Conservation (phyloP, 2,113 vertebrate species). For the Cyanoramphus novaezelandiae region DNA sequence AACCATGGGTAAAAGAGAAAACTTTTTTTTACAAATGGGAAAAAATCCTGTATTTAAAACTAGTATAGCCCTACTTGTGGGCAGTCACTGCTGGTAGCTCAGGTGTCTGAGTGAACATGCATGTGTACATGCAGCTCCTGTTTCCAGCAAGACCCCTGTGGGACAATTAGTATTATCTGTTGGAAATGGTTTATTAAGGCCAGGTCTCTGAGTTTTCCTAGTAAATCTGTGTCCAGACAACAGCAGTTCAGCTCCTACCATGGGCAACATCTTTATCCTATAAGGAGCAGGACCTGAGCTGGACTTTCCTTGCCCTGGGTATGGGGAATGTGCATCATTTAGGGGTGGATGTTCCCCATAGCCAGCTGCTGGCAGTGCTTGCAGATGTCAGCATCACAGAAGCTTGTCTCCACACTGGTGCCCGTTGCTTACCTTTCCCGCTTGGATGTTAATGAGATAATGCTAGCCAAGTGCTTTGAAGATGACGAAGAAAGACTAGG, state of each 20-base stretch:
- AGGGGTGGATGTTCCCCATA: neutral
- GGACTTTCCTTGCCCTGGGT: neutral
- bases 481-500: conserved; percentile 13
- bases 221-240: neutral
- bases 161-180: neutral
- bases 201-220: neutral
- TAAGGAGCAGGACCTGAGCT: neutral
- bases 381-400: too few species aligned
- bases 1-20: neutral
- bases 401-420: neutral
- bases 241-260: fast-evolving
- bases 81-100: neutral
- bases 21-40: neutral
- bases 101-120: fast-evolving
- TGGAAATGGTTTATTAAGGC: neutral
- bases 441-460: neutral
- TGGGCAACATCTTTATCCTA: neutral
- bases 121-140: fast-evolving
- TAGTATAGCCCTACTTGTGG: neutral
- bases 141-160: neutral
- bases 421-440: neutral
- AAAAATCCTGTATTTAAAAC: neutral
- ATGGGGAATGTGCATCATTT: neutral
- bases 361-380: fast-evolving
- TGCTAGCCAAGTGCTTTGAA: conserved; percentile 15